Percentiles rank a stretch among this genome's conserved stretches.
Evolutionary conservation across 2,113 vertebrate species (phyloP).

Genomic region (Delphinus delphis): DNA sequence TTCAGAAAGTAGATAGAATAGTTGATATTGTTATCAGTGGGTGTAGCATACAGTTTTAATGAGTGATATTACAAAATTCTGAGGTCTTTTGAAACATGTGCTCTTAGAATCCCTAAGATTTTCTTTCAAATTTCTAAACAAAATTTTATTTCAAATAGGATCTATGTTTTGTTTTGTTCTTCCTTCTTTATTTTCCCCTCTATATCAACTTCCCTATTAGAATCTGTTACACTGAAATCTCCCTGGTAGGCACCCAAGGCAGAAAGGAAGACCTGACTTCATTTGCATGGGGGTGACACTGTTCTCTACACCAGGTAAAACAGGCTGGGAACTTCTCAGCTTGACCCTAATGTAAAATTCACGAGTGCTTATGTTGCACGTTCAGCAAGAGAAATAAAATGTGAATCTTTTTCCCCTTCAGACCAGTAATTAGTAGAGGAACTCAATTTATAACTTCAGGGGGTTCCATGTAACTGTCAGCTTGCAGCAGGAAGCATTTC

Average conservation of each 20-base stretch:
- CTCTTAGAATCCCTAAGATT: background rate
- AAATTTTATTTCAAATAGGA: conserved; percentile 10
- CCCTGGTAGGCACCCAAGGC: conserved; percentile 35
- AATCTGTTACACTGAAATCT: background rate
- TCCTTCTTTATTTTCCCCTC: background rate
- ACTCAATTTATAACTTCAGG: conserved; percentile 59
- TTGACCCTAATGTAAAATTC: conserved; percentile 69
- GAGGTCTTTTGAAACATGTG: conserved; percentile 26
- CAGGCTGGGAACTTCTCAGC: conserved; percentile 57
- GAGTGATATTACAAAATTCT: conserved; percentile 50
- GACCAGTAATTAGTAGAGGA: conserved; percentile 51
- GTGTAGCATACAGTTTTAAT: conserved; percentile 55
- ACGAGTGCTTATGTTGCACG: conserved; percentile 53
- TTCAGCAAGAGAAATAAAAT: conserved; percentile 59
- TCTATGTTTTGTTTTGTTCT: background rate
- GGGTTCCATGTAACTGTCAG: conserved; percentile 59
- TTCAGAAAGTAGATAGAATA: conserved; percentile 66
- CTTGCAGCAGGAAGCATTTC: conserved; percentile 57
- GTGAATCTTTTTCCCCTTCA: conserved; percentile 46
- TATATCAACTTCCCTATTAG: background rate
- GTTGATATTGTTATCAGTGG: conserved; percentile 68
- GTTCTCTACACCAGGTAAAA: conserved; percentile 36
- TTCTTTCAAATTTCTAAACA: conserved; percentile 32
- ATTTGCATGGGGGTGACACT: conserved; percentile 35
- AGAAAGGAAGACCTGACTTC: conserved; percentile 48